Conservation (phyloP, 2,888 invertebrate species). For the Synanthedon formicaeformis region DNA sequence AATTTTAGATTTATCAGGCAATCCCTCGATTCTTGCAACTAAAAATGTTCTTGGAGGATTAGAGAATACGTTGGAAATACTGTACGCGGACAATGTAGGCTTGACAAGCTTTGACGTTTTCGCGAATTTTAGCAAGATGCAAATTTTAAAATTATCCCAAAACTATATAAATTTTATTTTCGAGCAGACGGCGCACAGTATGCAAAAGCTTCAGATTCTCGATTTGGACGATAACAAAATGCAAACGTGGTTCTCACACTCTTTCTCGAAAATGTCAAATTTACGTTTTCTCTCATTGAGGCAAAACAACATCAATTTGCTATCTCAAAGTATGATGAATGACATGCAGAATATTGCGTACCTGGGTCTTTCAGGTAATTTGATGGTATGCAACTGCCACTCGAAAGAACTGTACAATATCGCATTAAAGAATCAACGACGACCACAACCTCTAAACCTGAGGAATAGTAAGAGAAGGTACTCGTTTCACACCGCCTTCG, state of each 20-base stretch:
- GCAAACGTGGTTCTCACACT: conserved; percentile 61
- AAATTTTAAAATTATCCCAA: conserved; percentile 50
- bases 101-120: conserved; percentile 44
- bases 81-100: conserved; percentile 53
- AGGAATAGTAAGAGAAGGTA: not conserved
- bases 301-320: conserved; percentile 67
- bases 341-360: conserved; percentile 61
- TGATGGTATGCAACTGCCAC: conserved; percentile 71
- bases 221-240: conserved; percentile 68
- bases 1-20: conserved; percentile 69
- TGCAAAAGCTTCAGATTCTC: conserved; percentile 54
- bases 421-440: conserved; percentile 15
- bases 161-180: conserved; percentile 61
- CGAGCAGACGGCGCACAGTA: conserved; percentile 20
- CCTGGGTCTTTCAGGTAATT: conserved; percentile 67
- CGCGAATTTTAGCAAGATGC: conserved; percentile 39
- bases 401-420: conserved; percentile 61
- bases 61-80: conserved; percentile 41
- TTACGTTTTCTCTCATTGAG: conserved; percentile 54
- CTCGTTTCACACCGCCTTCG: conserved; percentile 26
- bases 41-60: conserved; percentile 44
- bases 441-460: not conserved
- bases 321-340: conserved; percentile 66
- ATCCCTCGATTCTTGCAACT: conserved; percentile 40
- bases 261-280: conserved; percentile 39